These are phyloP conservation scores for Dynastes grantii DNA, from an alignment of 2,888 invertebrate species.

Conservation along the genomic window DNA sequence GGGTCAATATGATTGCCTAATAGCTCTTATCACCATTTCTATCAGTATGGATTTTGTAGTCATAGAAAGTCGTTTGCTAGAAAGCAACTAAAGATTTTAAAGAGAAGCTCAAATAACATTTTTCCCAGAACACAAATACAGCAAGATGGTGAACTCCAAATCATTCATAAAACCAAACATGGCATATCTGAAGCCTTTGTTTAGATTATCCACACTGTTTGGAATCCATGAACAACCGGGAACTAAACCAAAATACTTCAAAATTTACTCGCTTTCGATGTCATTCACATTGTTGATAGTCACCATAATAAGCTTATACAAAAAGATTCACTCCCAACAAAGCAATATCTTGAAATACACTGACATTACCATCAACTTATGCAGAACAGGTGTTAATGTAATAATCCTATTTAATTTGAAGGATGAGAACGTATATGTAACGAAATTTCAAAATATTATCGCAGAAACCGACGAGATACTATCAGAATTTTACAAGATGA, in stretches of 20 bases:
- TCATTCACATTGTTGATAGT: not conserved
- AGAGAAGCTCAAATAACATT: too few relatives aligned
- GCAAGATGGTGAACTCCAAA: not conserved
- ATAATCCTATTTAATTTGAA: slow-evolving; percentile 6
- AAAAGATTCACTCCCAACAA: slow-evolving; percentile 2
- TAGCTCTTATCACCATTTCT: too few relatives aligned
- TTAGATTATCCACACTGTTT: slow-evolving; percentile 33
- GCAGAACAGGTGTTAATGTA: slow-evolving; percentile 22
- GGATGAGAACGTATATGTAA: slow-evolving; percentile 5
- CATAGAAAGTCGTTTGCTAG: too few relatives aligned
- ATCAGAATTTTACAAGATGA: not conserved
- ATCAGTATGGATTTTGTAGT: too few relatives aligned
- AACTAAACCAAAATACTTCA: slow-evolving; percentile 25
- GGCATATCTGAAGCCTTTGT: slow-evolving; percentile 22
- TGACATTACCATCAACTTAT: slow-evolving; percentile 16
- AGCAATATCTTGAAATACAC: slow-evolving; percentile 8
- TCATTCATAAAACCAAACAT: slow-evolving; percentile 4
- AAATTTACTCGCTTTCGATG: slow-evolving; percentile 9
- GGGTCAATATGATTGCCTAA: too few relatives aligned
- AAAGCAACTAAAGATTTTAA: too few relatives aligned
- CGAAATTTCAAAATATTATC: slow-evolving; percentile 9
- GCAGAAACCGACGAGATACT: slow-evolving; percentile 12
- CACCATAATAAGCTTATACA: slow-evolving; percentile 10
- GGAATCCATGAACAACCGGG: slow-evolving; percentile 37
- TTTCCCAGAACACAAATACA: not conserved